phyloP scores from a whole-genome alignment of 2,888 invertebrate species.

The Pandemis heparana region DNA sequence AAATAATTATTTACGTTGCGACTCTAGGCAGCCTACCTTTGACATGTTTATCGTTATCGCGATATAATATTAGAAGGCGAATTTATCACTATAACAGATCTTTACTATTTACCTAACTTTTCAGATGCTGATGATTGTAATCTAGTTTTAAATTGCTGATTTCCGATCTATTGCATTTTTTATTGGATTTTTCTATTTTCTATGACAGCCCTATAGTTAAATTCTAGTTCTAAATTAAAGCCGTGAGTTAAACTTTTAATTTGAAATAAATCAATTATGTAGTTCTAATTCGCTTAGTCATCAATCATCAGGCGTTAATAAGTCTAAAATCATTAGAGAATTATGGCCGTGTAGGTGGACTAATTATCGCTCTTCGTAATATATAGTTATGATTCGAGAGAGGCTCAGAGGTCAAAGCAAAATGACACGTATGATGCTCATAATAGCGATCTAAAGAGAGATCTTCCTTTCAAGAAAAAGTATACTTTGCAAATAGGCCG shows the following conservation, averaged over 20 bases:
- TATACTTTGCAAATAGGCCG: too few relatives aligned
- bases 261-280: conserved; percentile 57
- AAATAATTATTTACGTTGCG: too few relatives aligned
- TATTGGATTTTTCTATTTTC: too few relatives aligned
- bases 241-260: not conserved
- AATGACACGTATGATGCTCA: not conserved
- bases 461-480: not conserved
- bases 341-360: conserved; percentile 45
- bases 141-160: too few relatives aligned
- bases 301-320: conserved; percentile 54
- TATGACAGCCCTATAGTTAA: too few relatives aligned
- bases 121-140: too few relatives aligned
- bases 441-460: not conserved
- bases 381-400: not conserved
- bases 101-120: too few relatives aligned
- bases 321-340: conserved; percentile 52
- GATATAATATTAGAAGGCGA: too few relatives aligned
- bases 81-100: too few relatives aligned
- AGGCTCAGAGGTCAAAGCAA: not conserved
- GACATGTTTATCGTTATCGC: too few relatives aligned
- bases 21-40: too few relatives aligned
- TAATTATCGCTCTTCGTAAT: conserved; percentile 20
- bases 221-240: not conserved
- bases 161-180: too few relatives aligned
- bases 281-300: conserved; percentile 53